These are phyloP conservation scores for Platanista minor DNA, from an alignment of 2,113 vertebrate genomes.

Conservation along the genomic window DNA sequence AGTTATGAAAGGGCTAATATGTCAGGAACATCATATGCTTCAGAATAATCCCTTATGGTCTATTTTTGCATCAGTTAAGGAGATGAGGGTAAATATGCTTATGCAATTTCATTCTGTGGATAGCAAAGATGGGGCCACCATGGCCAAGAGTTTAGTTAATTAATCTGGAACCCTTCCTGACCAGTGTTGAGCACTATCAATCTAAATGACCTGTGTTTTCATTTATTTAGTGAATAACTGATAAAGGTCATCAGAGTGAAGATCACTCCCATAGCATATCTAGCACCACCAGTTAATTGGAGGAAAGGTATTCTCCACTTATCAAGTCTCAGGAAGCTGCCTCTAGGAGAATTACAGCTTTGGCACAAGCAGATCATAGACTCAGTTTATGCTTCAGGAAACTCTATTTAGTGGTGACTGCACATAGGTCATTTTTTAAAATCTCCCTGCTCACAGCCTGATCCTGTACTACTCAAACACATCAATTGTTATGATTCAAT, in stretches of 20 bases:
- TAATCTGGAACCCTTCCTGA: not conserved
- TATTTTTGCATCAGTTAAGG: not conserved
- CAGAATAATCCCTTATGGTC: not conserved
- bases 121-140: not conserved
- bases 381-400: constrained; percentile 65
- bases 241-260: not conserved
- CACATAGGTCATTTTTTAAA: constrained; percentile 63
- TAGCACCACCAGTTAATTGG: not conserved
- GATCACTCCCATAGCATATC: not conserved
- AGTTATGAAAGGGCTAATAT: not conserved
- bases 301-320: not conserved
- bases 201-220: not conserved
- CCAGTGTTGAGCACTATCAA: not conserved
- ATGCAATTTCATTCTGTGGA: not conserved
- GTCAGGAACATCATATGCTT: not conserved
- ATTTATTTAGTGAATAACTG: not conserved
- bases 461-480: constrained; percentile 62
- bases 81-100: not conserved
- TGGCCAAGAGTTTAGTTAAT: not conserved
- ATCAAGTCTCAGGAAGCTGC: constrained; percentile 17
- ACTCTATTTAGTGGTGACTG: constrained; percentile 69
- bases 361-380: constrained; percentile 38
- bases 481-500: constrained; percentile 63
- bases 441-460: constrained; percentile 56
- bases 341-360: constrained; percentile 55